phyloP scores from a whole-genome alignment of 1,140 invertebrate species.

The Drosophila ananassae region DNA sequence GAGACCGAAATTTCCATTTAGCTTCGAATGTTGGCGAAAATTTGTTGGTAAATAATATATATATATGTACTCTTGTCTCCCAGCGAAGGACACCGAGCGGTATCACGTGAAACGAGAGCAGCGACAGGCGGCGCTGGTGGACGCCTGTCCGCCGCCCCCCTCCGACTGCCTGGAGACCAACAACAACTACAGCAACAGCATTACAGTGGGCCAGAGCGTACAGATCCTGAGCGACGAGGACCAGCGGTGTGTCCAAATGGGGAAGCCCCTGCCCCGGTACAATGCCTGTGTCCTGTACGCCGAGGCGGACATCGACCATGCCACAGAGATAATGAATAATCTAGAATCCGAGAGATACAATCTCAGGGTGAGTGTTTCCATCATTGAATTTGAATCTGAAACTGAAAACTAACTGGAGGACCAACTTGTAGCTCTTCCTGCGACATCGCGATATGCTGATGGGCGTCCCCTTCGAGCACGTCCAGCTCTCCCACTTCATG shows the following conservation, averaged over 20 bases:
- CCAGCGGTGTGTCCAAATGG: slow-evolving; percentile 84
- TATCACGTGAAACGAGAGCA: slow-evolving; percentile 55
- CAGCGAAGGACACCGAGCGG: slow-evolving; percentile 75
- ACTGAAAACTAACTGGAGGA: neutral
- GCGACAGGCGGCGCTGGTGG: slow-evolving; percentile 47
- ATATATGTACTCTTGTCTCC: slow-evolving; percentile 12
- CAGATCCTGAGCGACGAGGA: slow-evolving; percentile 60
- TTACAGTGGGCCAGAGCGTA: slow-evolving; percentile 51
- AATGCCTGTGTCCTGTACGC: slow-evolving; percentile 90
- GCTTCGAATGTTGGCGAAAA: neutral
- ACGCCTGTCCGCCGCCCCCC: slow-evolving; percentile 41
- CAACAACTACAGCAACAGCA: slow-evolving; percentile 55
- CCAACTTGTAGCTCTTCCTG: slow-evolving; percentile 86
- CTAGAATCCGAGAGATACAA: slow-evolving; percentile 85
- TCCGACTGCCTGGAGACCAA: slow-evolving; percentile 46
- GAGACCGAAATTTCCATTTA: neutral
- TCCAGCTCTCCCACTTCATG: slow-evolving; percentile 89
- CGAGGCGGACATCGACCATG: slow-evolving; percentile 88
- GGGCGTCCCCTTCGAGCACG: slow-evolving; percentile 88
- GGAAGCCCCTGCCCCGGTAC: slow-evolving; percentile 86
- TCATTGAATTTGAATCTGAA: neutral
- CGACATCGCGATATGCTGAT: slow-evolving; percentile 88
- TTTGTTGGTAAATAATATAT: neutral
- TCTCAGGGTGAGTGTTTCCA: slow-evolving; percentile 85
- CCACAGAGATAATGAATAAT: slow-evolving; percentile 86